Base-by-base conservation (phyloP, 2,888 invertebrate genomes). In the Harpalus rufipes region DNA sequence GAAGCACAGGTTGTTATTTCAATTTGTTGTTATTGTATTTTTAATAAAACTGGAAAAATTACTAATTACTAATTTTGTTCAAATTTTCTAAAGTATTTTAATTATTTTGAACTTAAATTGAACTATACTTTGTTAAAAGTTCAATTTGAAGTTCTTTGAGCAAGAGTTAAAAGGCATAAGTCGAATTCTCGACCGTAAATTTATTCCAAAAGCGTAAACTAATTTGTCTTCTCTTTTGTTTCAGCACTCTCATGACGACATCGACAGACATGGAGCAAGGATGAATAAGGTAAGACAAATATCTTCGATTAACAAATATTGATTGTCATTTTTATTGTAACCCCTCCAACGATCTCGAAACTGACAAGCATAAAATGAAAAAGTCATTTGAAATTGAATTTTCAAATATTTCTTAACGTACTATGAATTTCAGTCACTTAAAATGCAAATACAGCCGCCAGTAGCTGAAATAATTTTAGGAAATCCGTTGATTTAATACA, bases 181-280 rank as follows among this genome's bases (percentile, higher is more conserved):
- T 14, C 63, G 8, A 63, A 18, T 25, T 63, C 25, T 25, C 10
- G 2, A 1, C 16, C n/a, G 25, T 25, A 63, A 63, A 63, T 63
- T 63, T 63, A 21, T 25, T 63, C 32, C 14, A 59, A 59, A 18
- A 59, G 7, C 4, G 63, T 63, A 41, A 59, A 63, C 39, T 81
- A 58, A 82, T 78, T 85, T 86, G 86, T 87, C 86, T 41, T 74
- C 44, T 87, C 88, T 88, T 90, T 90, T 90, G 89, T 92, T 92
- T 83, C 91, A 92, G 92, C 92, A 92, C 89, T 90, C 91, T 85
- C 91, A 91, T 88, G 91, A 92, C 87, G 91, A 90, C 85, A 88
- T 91, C 81, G 88, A 89, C 86, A 91, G 90, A 88, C 90, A 90
- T 89, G 91, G 91, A 87, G 87, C 90, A 86, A 91, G 90, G 88